A percentile compares a stretch with the other conserved stretches of the same genome.
These are phyloP conservation scores for Odontothrips loti DNA, from an alignment of 2,888 invertebrate genomes.

Conservation along the genomic window DNA sequence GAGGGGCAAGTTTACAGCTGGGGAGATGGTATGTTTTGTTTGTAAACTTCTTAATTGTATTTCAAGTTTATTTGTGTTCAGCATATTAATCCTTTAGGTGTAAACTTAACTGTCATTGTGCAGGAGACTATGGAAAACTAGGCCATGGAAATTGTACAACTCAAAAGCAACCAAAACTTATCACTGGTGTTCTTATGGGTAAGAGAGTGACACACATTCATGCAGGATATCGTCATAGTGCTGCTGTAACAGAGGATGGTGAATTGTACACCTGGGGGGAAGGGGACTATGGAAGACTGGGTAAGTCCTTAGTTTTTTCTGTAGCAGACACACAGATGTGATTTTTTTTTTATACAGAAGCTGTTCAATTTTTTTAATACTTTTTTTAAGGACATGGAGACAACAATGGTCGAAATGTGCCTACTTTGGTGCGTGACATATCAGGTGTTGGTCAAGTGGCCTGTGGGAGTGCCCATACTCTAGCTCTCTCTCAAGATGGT, in stretches of 20 bases:
- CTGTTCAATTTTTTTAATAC: not conserved
- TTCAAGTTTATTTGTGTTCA: slow-evolving; percentile 23
- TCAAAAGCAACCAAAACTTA: slow-evolving; percentile 54
- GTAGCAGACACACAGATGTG: not conserved
- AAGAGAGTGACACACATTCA: slow-evolving; percentile 52
- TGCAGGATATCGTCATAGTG: slow-evolving; percentile 56
- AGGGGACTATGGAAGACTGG: slow-evolving; percentile 53
- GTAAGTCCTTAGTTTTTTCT: slow-evolving; percentile 37
- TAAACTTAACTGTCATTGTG: not conserved
- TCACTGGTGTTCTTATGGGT: slow-evolving; percentile 49
- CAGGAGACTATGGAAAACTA: slow-evolving; percentile 56
- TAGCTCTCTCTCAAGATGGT: slow-evolving; percentile 53
- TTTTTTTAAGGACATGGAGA: slow-evolving; percentile 55
- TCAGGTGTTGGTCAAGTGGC: slow-evolving; percentile 55
- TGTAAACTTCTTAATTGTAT: not conserved
- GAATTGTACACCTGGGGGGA: slow-evolving; percentile 57
- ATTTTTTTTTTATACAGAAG: not conserved
- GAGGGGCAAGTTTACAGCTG: slow-evolving; percentile 54
- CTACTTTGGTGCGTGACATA: slow-evolving; percentile 56
- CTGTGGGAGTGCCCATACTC: slow-evolving; percentile 55
- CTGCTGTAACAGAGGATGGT: slow-evolving; percentile 55
- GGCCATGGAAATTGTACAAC: slow-evolving; percentile 54
- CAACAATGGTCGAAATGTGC: slow-evolving; percentile 53
- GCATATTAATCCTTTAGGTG: not conserved
- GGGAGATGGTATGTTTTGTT: slow-evolving; percentile 50